These are phyloP conservation scores for Cherax destructor DNA, from an alignment of 1,140 invertebrate genomes.

Conservation along the genomic window DNA sequence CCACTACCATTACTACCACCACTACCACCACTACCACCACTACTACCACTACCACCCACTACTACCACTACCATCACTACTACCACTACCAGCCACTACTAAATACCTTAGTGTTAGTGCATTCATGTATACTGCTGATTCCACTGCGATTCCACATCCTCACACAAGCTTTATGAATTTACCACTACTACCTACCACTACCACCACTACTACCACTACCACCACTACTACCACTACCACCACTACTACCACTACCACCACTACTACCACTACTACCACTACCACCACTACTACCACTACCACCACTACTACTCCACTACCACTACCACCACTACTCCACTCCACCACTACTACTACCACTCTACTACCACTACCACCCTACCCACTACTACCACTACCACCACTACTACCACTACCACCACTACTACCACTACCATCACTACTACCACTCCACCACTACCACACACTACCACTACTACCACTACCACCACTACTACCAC, in stretches of 20 bases:
- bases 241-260: conserved; percentile 5
- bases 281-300: neutral
- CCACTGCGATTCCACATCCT: neutral
- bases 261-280: neutral
- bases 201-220: conserved; percentile 7
- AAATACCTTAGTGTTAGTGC: too few relatives aligned
- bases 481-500: too few relatives aligned
- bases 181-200: neutral
- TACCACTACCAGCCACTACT: conserved; percentile 1
- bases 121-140: neutral
- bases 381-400: too few relatives aligned
- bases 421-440: neutral
- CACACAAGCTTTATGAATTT: neutral
- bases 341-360: neutral
- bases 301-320: too few relatives aligned
- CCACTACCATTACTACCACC: neutral
- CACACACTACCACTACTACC: neutral
- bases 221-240: conserved; percentile 1
- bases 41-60: neutral
- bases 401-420: too few relatives aligned
- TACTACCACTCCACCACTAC: neutral
- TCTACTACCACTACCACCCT: too few relatives aligned
- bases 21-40: too few relatives aligned
- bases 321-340: too few relatives aligned
- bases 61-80: neutral